phyloP scores from a whole-genome alignment of 2,797 vertebrate genomes.

The Gymnothorax javanicus region DNA sequence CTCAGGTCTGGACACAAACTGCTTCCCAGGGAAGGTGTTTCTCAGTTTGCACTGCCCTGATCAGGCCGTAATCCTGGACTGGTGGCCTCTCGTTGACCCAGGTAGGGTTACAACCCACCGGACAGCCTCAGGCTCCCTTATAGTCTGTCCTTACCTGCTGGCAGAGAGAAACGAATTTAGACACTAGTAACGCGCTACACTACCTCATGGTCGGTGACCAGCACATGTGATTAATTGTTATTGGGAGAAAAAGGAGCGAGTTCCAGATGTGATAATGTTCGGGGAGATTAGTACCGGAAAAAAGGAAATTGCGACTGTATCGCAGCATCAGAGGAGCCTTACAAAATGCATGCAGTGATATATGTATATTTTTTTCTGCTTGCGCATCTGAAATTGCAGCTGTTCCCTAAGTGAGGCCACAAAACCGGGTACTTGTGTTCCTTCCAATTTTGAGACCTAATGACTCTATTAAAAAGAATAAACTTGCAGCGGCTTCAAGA shows the following conservation, averaged over 20 bases:
- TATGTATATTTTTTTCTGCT: too few species aligned
- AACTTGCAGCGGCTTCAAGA: neutral
- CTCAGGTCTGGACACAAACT: neutral
- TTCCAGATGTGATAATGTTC: too few species aligned
- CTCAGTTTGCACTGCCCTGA: neutral
- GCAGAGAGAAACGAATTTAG: neutral
- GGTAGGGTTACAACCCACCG: neutral
- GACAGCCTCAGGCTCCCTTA: slow-evolving; percentile 6
- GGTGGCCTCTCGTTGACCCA: slow-evolving; percentile 5
- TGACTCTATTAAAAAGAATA: neutral
- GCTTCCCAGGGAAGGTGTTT: neutral
- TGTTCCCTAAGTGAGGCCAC: too few species aligned
- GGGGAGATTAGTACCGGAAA: too few species aligned
- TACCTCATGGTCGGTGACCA: neutral
- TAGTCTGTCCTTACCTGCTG: slow-evolving; percentile 17
- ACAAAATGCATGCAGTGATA: too few species aligned
- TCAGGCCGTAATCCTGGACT: neutral
- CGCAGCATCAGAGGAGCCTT: too few species aligned
- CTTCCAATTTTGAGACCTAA: neutral
- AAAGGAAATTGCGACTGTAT: too few species aligned
- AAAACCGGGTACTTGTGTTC: too few species aligned
- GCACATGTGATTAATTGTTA: too few species aligned
- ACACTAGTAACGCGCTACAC: neutral
- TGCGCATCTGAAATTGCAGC: too few species aligned
- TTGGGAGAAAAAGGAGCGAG: too few species aligned